Evolutionary conservation across 2,888 invertebrate genomes (phyloP).

Genomic region (Dicyrtomina minuta): DNA sequence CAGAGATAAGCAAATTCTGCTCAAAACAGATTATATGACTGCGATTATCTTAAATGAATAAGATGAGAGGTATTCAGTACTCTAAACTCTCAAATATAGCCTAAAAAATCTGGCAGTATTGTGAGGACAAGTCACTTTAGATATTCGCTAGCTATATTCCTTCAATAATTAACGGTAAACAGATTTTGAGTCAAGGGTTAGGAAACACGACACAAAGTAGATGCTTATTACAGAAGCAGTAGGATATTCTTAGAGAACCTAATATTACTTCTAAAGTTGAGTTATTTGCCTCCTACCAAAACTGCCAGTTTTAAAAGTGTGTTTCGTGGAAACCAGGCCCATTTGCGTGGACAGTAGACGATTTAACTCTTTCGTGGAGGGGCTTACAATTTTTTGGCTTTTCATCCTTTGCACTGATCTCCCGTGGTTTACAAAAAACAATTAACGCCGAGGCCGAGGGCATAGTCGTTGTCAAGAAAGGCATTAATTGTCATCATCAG

Average conservation of each 20-base stretch:
- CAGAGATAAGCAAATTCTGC: background rate
- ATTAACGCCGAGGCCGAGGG: background rate
- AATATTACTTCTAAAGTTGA: background rate
- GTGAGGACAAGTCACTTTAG: conserved; percentile 28
- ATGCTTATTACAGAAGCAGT: background rate
- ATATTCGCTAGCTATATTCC: no score
- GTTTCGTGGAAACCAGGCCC: conserved; percentile 17
- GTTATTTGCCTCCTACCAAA: conserved; percentile 1
- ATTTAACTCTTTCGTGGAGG: background rate
- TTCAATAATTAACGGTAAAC: no score
- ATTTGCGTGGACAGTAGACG: background rate
- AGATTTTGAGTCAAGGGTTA: no score
- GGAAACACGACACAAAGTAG: no score
- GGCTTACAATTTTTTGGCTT: conserved; percentile 7
- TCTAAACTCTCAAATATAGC: conserved; percentile 25
- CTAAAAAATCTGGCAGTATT: conserved; percentile 27
- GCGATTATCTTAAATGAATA: no score
- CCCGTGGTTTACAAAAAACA: conserved; percentile 17
- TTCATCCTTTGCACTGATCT: no score
- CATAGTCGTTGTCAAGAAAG: conserved; percentile 9
- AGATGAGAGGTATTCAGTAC: no score
- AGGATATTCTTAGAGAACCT: background rate
- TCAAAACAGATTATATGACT: conserved; percentile 34
- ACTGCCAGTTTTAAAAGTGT: background rate
- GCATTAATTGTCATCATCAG: no score